phyloP scores from a whole-genome alignment of 2,888 invertebrate species.

The Blastobasis lacticolella region DNA sequence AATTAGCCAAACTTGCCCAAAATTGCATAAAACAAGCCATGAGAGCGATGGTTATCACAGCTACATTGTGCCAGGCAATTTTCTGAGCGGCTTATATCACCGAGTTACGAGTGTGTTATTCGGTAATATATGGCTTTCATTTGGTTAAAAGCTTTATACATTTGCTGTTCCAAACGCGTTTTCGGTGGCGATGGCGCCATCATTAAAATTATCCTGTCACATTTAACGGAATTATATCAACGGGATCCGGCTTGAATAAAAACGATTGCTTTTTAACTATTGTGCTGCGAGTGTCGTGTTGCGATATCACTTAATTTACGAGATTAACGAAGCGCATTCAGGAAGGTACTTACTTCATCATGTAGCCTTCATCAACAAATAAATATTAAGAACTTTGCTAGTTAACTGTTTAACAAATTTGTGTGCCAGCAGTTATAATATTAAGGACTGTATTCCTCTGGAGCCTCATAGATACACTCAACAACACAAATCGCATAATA shows the following conservation, averaged over 20 bases:
- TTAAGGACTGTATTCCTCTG: no score
- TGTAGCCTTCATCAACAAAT: no score
- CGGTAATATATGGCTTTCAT: conserved; percentile 65
- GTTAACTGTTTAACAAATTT: no score
- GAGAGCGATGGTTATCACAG: conserved; percentile 38
- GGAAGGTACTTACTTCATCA: no score
- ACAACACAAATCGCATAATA: no score
- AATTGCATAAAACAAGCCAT: conserved; percentile 47
- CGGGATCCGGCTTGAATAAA: conserved; percentile 34
- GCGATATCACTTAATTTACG: not conserved
- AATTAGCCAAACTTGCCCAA: conserved; percentile 37
- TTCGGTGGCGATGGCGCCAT: conserved; percentile 43
- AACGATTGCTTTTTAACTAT: conserved; percentile 26
- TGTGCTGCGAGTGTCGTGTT: not conserved
- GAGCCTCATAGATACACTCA: no score
- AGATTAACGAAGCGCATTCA: not conserved
- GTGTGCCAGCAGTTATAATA: no score
- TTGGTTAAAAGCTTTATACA: conserved; percentile 68
- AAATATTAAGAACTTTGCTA: no score
- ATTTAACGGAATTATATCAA: conserved; percentile 42
- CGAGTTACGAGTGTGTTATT: conserved; percentile 60
- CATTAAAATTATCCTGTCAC: conserved; percentile 54
- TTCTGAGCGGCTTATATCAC: conserved; percentile 58
- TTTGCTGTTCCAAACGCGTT: conserved; percentile 52
- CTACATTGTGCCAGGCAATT: conserved; percentile 56